Conservation (phyloP, 2,113 vertebrate genomes). For the Tyto alba region DNA sequence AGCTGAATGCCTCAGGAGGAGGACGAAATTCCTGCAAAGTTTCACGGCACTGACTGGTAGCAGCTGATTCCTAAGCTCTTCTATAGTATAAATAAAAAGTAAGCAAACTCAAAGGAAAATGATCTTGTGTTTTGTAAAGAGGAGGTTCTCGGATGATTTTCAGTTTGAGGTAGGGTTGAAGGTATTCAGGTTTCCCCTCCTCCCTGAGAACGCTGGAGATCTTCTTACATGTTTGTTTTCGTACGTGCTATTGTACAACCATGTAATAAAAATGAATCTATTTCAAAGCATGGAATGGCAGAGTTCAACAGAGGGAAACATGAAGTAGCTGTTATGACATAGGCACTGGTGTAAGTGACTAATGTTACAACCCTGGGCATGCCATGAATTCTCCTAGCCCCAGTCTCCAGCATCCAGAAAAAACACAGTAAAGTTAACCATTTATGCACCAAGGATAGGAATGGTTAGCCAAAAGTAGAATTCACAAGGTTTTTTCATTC, state of each 20-base stretch:
- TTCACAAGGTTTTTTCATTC: not conserved
- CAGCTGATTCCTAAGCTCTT: not conserved
- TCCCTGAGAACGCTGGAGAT: fast-evolving
- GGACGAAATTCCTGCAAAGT: not conserved
- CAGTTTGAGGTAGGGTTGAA: not conserved
- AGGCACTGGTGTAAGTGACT: not conserved
- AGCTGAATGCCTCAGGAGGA: not conserved
- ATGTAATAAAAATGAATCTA: not conserved
- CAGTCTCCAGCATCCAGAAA: not conserved
- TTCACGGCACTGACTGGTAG: not conserved
- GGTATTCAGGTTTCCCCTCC: not conserved
- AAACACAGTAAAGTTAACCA: not conserved
- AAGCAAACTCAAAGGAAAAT: not conserved
- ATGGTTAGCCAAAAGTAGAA: not conserved
- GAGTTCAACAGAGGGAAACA: not conserved
- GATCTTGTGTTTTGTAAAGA: not conserved
- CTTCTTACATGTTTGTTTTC: not conserved
- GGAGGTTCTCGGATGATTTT: not conserved
- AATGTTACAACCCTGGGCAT: not conserved
- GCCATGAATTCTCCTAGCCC: not conserved
- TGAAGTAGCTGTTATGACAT: not conserved
- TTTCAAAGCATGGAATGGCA: not conserved
- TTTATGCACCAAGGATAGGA: not conserved
- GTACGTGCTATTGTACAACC: not conserved
- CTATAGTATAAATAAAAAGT: not conserved